Evolutionary conservation across 1,140 invertebrate species (phyloP).

Genomic region (Tribolium castaneum): DNA sequence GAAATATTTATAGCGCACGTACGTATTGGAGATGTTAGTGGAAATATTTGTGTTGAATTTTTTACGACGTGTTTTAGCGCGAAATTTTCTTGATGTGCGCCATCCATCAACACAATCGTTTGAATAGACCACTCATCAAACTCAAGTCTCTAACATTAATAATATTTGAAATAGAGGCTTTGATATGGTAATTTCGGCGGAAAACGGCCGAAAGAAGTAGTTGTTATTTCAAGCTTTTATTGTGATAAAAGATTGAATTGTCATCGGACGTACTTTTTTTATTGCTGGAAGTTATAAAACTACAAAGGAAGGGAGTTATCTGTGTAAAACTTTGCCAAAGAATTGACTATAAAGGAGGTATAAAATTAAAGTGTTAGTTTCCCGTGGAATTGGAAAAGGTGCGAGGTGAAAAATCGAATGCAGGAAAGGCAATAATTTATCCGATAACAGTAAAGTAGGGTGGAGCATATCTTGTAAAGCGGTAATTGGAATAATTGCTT

Average conservation of each 20-base stretch:
- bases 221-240: conserved; percentile 33
- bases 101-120: conserved; percentile 28
- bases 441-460: conserved; percentile 42
- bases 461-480: conserved; percentile 46
- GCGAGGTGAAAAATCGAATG: conserved; percentile 38
- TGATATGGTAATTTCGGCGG: conserved; percentile 20
- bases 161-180: conserved; percentile 15
- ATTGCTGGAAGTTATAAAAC: conserved; percentile 41
- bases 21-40: conserved; percentile 13
- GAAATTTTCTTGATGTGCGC: background rate
- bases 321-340: conserved; percentile 39
- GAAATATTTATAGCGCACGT: conserved; percentile 27
- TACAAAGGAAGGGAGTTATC: conserved; percentile 40
- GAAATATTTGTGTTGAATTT: conserved; percentile 27
- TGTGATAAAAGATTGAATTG: conserved; percentile 42
- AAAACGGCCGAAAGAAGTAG: conserved; percentile 8
- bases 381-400: conserved; percentile 38
- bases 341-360: conserved; percentile 41
- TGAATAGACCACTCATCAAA: conserved; percentile 30
- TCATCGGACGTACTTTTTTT: conserved; percentile 34
- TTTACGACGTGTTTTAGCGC: conserved; percentile 7
- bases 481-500: conserved; percentile 53
- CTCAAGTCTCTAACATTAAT: conserved; percentile 20
- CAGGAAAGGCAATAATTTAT: conserved; percentile 43
- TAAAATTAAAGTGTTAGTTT: conserved; percentile 44